A percentile compares a stretch with the other conserved stretches of the same genome.
These are phyloP conservation scores for Malurus cyaneus DNA, from an alignment of 2,113 vertebrate genomes.

Conservation along the genomic window DNA sequence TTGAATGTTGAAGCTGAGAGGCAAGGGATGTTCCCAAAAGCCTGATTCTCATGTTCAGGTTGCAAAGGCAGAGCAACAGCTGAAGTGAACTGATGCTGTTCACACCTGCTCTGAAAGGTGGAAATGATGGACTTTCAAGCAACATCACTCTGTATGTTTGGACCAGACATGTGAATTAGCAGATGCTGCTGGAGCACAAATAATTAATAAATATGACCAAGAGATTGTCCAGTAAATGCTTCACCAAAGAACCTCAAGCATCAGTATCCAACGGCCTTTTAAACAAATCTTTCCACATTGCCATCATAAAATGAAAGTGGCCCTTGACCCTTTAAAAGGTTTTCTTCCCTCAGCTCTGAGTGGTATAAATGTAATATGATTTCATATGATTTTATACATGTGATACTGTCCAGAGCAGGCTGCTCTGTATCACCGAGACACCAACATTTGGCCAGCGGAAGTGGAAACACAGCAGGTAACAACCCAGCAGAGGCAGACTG, in stretches of 20 bases:
- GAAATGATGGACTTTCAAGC: background rate
- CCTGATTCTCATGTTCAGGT: background rate
- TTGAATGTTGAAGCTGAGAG: background rate
- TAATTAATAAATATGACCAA: background rate
- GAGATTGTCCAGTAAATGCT: background rate
- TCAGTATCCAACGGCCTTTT: background rate
- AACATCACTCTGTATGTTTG: background rate
- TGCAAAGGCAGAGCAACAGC: background rate
- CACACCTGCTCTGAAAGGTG: background rate
- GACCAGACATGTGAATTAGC: background rate
- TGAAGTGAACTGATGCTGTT: background rate
- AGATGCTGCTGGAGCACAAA: background rate
- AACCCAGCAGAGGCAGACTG: background rate
- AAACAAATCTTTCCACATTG: background rate
- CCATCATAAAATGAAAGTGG: background rate
- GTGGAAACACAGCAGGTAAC: slow-evolving; percentile 16
- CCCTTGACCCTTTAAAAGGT: background rate
- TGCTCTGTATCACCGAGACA: background rate
- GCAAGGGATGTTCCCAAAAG: background rate
- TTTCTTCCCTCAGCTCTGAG: background rate
- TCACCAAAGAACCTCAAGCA: background rate
- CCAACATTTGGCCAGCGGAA: background rate
- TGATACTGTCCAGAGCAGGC: background rate
- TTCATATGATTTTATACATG: background rate
- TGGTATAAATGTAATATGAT: slow-evolving; percentile 1